phyloP scores from a whole-genome alignment of 1,140 invertebrate species.

The Drosophila kurseongensis region DNA sequence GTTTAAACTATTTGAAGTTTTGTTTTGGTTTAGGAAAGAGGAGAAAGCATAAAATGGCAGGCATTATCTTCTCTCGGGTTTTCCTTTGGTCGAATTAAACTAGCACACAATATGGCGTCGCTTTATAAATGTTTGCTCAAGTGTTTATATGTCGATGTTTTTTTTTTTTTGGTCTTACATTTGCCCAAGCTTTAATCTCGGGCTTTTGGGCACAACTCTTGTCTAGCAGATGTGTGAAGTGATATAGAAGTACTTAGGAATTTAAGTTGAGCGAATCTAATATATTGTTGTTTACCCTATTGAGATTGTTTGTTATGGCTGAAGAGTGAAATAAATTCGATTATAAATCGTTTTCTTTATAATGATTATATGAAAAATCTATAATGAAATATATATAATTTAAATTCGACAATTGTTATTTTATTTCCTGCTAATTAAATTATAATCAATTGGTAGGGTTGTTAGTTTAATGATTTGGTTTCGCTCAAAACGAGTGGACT shows the following conservation, averaged over 20 bases:
- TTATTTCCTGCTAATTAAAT: too few species aligned
- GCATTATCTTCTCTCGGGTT: neutral
- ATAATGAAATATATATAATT: too few species aligned
- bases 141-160: conserved; percentile 46
- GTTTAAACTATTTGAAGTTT: conserved; percentile 68
- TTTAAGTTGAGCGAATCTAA: conserved; percentile 10
- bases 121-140: conserved; percentile 56
- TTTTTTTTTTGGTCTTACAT: conserved; percentile 36
- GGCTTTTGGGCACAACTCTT: conserved; percentile 12
- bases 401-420: too few species aligned
- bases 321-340: neutral
- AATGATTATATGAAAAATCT: too few species aligned
- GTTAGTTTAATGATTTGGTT: too few species aligned
- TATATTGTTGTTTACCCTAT: conserved; percentile 14
- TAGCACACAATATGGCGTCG: conserved; percentile 65
- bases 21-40: conserved; percentile 32
- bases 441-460: too few species aligned
- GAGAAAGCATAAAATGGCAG: conserved; percentile 20
- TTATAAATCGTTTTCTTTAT: neutral
- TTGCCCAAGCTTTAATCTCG: conserved; percentile 36
- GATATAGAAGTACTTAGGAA: conserved; percentile 33
- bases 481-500: neutral
- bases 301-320: conserved; percentile 9
- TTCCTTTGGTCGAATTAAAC: conserved; percentile 28
- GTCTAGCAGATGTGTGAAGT: conserved; percentile 24